phyloP scores from a whole-genome alignment of 2,797 vertebrate genomes.

The Pangasius macronema region DNA sequence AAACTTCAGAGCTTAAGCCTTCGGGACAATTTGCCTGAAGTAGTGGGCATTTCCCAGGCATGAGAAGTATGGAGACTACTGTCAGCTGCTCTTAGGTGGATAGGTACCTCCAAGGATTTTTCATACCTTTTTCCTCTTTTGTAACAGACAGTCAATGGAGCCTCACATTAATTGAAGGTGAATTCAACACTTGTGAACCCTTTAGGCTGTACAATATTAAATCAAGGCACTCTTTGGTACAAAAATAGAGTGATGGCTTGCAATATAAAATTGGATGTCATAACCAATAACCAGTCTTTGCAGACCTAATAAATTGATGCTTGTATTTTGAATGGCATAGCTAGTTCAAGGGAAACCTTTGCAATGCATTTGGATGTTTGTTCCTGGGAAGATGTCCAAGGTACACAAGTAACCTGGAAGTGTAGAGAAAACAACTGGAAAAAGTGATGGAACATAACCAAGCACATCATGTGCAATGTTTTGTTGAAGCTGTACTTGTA shows the following conservation, averaged over 20 bases:
- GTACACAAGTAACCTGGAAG: slow-evolving; percentile 8
- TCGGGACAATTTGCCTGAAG: slow-evolving; percentile 28
- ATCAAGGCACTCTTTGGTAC: slow-evolving; percentile 30
- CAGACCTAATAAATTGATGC: slow-evolving; percentile 3
- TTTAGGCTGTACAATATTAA: slow-evolving; percentile 41
- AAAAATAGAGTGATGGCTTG: slow-evolving; percentile 20
- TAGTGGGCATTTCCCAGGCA: slow-evolving; percentile 27
- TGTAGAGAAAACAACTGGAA: slow-evolving; percentile 15
- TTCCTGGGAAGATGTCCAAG: slow-evolving; percentile 16
- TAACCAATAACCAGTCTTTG: not conserved
- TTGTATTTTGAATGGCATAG: slow-evolving; percentile 15
- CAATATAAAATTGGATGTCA: slow-evolving; percentile 16
- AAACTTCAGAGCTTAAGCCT: slow-evolving; percentile 38
- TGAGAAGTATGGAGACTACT: slow-evolving; percentile 39
- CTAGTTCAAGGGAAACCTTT: slow-evolving; percentile 13
- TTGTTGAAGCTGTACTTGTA: slow-evolving; percentile 4
- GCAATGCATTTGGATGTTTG: slow-evolving; percentile 20
- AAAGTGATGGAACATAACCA: not conserved
- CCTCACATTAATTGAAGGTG: slow-evolving; percentile 36
- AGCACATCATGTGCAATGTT: not conserved
- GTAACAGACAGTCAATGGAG: not conserved
- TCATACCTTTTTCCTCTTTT: not conserved
- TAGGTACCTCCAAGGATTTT: slow-evolving; percentile 22
- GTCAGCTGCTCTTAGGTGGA: slow-evolving; percentile 41
- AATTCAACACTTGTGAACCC: slow-evolving; percentile 38